Evolutionary conservation across 2,888 invertebrate species (phyloP).

Genomic region (Choreutis nemorana): DNA sequence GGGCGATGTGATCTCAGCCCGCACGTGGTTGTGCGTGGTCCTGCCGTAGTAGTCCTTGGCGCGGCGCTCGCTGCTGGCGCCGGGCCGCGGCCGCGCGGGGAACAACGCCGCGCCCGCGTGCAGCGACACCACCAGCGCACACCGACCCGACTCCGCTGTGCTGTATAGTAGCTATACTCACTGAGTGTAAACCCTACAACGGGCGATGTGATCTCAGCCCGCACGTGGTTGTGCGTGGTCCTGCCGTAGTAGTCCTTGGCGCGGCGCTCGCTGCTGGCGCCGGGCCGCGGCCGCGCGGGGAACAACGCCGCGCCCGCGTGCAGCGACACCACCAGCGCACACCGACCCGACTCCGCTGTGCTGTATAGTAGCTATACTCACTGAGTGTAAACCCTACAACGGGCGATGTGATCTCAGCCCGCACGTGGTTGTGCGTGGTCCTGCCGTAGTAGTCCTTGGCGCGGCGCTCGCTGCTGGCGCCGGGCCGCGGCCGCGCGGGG

Average conservation of each 20-base stretch:
- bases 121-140: slow-evolving; percentile 78
- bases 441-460: slow-evolving; percentile 54
- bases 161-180: too few species aligned
- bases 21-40: slow-evolving; percentile 51
- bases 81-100: slow-evolving; percentile 56
- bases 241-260: slow-evolving; percentile 54
- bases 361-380: slow-evolving; percentile 65
- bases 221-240: slow-evolving; percentile 51
- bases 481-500: slow-evolving; percentile 56
- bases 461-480: slow-evolving; percentile 27
- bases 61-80: slow-evolving; percentile 30
- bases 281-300: slow-evolving; percentile 56
- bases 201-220: slow-evolving; percentile 74
- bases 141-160: too few species aligned
- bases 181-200: slow-evolving; percentile 78
- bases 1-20: slow-evolving; percentile 74
- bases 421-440: slow-evolving; percentile 51
- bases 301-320: slow-evolving; percentile 79
- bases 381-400: slow-evolving; percentile 78
- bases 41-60: slow-evolving; percentile 54
- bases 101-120: slow-evolving; percentile 79
- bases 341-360: slow-evolving; percentile 27
- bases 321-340: slow-evolving; percentile 77
- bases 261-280: slow-evolving; percentile 30
- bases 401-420: slow-evolving; percentile 74